phyloP scores from a whole-genome alignment of 2,797 vertebrate genomes.

The Molossus alvarezi region DNA sequence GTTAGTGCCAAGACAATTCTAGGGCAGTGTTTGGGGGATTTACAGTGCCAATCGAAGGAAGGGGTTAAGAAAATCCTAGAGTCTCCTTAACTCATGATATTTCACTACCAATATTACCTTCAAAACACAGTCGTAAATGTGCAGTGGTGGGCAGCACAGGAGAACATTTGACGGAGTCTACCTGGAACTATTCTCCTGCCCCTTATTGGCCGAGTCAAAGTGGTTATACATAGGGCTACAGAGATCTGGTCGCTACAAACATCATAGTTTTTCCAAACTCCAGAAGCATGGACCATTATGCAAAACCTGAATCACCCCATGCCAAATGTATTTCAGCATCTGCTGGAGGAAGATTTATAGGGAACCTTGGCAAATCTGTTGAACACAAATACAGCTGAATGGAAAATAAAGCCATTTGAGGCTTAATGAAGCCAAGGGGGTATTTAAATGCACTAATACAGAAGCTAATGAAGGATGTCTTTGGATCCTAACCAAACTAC shows the following conservation, averaged over 20 bases:
- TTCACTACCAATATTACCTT: not conserved
- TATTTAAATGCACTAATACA: slow-evolving; percentile 87
- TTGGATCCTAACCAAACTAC: slow-evolving; percentile 77
- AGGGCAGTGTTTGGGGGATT: not conserved
- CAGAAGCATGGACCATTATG: slow-evolving; percentile 81
- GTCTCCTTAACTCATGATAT: not conserved
- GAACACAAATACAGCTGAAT: slow-evolving; percentile 79
- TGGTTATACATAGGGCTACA: slow-evolving; percentile 24
- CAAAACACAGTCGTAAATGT: not conserved
- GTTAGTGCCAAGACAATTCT: not conserved
- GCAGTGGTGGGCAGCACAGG: not conserved
- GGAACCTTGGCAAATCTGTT: slow-evolving; percentile 73
- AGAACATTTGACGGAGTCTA: not conserved
- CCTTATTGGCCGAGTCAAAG: not conserved
- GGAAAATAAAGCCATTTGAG: slow-evolving; percentile 82
- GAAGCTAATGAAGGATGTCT: slow-evolving; percentile 84
- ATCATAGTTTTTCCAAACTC: slow-evolving; percentile 79
- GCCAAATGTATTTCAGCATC: slow-evolving; percentile 78
- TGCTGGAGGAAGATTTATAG: slow-evolving; percentile 80
- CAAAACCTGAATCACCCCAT: slow-evolving; percentile 81
- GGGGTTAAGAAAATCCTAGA: not conserved
- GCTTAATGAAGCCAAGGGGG: slow-evolving; percentile 81
- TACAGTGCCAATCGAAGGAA: not conserved
- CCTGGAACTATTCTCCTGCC: not conserved
- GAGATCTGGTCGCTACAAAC: slow-evolving; percentile 86